Base-by-base conservation (phyloP, 2,888 invertebrate genomes). In the Habroteleia sp. region DNA sequence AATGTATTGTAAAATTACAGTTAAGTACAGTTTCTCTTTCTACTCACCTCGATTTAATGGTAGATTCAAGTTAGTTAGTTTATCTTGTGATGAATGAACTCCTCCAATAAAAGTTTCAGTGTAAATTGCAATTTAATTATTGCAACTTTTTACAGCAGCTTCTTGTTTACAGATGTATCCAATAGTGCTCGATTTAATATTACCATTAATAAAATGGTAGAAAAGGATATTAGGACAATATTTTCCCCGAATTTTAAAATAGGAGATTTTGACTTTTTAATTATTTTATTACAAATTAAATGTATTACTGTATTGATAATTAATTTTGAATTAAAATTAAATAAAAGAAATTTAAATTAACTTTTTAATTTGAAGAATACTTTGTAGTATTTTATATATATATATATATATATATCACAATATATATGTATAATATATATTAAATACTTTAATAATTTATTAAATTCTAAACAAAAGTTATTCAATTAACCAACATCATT, bases 41-140 rank as follows among this genome's bases (percentile, higher is more conserved):
- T 88, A 88, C 88, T 88, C 88, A 88, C 88, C 88, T 88, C 80
- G 82, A 83, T 82, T 85, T 84, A 86, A 84, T 87, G 86, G 87
- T 81, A 85, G 85, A 84, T 86, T 88, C 85, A 86, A 88, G 85
- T 85, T 87, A 86, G 87, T 85, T 85, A 88, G 82, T 81, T 83
- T 85, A 85, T 84, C 88, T 88, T 85, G 87, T 84, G 82, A 85
- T 83, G 83, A 87, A 78, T 81, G 88, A 84, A 82, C 84, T 86
- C 79, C 87, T 86, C 84, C 86, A 77, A 80, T 83, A 83, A 85
- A 84, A 82, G 82, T 83, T 77, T 85, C 80, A 80, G 79, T 82
- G 79, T 78, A 80, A 82, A 82, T 76, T 80, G 79, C 79, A 80
- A 81, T 79, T 80, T 79, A 80, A 77, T 79, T 82, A 60, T 74